A percentile compares a stretch with the other conserved stretches of the same genome.
phyloP scores from a whole-genome alignment of 2,888 invertebrate genomes.

The Arenicola marina region DNA sequence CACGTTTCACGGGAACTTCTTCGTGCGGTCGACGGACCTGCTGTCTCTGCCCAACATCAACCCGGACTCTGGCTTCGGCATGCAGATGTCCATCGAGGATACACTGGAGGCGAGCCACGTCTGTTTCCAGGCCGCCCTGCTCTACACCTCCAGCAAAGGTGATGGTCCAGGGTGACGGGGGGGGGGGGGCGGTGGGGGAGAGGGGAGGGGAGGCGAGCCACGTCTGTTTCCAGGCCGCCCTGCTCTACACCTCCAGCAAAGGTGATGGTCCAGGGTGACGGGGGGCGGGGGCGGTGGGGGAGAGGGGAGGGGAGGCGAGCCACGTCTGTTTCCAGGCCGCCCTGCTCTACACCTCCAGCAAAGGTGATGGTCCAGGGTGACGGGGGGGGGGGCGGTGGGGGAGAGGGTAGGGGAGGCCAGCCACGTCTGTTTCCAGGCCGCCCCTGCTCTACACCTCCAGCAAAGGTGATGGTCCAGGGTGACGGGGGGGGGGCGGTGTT shows the following conservation, averaged over 20 bases:
- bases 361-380: too few species aligned
- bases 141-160: conserved; percentile 94
- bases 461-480: too few species aligned
- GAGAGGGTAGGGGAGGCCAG: too few species aligned
- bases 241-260: conserved; percentile 94
- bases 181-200: too few species aligned
- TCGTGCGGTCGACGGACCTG: conserved; percentile 95
- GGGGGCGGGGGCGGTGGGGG: too few species aligned
- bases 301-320: too few species aligned
- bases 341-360: too few species aligned
- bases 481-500: too few species aligned
- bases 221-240: conserved; percentile 96
- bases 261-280: conserved; percentile 65
- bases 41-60: conserved; percentile 95
- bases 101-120: conserved; percentile 66
- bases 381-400: too few species aligned
- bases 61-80: conserved; percentile 96
- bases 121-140: conserved; percentile 95
- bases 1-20: conserved; percentile 99
- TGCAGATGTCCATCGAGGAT: conserved; percentile 96
- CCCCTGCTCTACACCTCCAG: too few species aligned
- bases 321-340: too few species aligned
- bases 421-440: too few species aligned
- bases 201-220: conserved; percentile 50
- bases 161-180: conserved; percentile 56